Evolutionary conservation across 2,113 vertebrate species (phyloP), one percentile per base, ranked within the genome.

Genomic region (Psettodes erumei): DNA sequence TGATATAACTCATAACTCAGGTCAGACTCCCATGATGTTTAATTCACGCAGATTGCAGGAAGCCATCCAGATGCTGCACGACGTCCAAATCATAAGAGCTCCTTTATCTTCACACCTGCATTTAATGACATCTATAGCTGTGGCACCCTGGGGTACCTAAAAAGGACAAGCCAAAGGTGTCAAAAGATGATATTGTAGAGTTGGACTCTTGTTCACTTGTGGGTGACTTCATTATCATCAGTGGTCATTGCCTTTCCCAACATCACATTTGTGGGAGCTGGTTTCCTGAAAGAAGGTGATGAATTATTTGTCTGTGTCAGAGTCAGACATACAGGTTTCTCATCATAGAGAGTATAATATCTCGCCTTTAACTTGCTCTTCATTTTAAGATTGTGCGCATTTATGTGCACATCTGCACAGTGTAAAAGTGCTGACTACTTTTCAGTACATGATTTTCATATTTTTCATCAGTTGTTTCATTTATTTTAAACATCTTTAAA

Each of bases 91-190:
- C 38, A 25, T 19, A 21, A 61, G 6, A 25, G 7, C 5, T 63
- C 19, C 19, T 40, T 65, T 30, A 77, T 40, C 33, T 61, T 30
- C 27, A 81, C n/a, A 8, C 30, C 48, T 47, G 53, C 37, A 28
- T 28, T 50, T 15, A 53, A n/a, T 1, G 8, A 64, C 28, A 27
- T 32, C 32, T 40, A 25, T 6, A 30, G 38, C 50, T 18, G 43
- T 30, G 53, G 43, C 21, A n/a, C 5, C 12, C 12, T 11, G 19
- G 37, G 33, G 37, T 8, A 51, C 18, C 2, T 9, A n/a, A n/a
- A 11, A 32, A 18, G 35, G n/a, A 53, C 27, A 4, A 35, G 13
- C 4, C 23, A 48, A 50, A 8, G 16, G n/a, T 51, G n/a, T 9
- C 19, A 45, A 33, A 45, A 45, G 11, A n/a, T n/a, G n/a, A n/a